phyloP scores from a whole-genome alignment of 92 coral and sea anemone species.

The Epizoanthus scotinus region DNA sequence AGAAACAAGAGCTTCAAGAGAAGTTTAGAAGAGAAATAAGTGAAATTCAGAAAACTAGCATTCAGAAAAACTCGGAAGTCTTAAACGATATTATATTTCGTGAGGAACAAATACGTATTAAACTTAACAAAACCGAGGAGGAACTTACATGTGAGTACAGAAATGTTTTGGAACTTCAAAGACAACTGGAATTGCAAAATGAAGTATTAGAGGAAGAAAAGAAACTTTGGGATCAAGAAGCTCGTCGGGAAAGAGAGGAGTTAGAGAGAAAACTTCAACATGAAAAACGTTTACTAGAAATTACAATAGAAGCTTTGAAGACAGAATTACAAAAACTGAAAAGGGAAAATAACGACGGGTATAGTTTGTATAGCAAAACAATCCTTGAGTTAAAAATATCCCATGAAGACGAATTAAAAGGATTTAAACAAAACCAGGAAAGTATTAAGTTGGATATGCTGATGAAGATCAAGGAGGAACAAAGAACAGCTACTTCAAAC shows the following conservation, averaged over 20 bases:
- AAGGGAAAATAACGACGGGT: neutral
- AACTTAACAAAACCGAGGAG: neutral
- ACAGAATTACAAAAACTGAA: conserved; percentile 7
- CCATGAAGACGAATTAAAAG: conserved; percentile 9
- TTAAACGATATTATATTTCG: neutral
- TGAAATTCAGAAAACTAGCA: neutral
- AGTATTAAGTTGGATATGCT: neutral
- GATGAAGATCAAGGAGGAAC: conserved; percentile 1
- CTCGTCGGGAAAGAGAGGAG: neutral
- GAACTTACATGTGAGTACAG: neutral
- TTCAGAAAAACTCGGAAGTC: neutral
- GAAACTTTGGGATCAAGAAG: neutral
- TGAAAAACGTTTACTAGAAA: conserved; percentile 14
- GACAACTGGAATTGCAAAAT: conserved; percentile 9
- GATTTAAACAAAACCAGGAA: conserved; percentile 1
- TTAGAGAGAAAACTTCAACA: conserved; percentile 1
- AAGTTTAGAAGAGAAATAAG: neutral
- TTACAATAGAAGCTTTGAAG: neutral
- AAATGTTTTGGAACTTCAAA: conserved; percentile 10
- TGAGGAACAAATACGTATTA: neutral
- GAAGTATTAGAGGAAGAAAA: neutral
- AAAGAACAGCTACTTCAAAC: neutral
- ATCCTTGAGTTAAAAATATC: neutral
- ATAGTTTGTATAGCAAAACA: neutral
- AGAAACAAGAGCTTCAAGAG: conserved; percentile 3